phyloP scores from a whole-genome alignment of 1,140 invertebrate species.

The Orussus abietinus region DNA sequence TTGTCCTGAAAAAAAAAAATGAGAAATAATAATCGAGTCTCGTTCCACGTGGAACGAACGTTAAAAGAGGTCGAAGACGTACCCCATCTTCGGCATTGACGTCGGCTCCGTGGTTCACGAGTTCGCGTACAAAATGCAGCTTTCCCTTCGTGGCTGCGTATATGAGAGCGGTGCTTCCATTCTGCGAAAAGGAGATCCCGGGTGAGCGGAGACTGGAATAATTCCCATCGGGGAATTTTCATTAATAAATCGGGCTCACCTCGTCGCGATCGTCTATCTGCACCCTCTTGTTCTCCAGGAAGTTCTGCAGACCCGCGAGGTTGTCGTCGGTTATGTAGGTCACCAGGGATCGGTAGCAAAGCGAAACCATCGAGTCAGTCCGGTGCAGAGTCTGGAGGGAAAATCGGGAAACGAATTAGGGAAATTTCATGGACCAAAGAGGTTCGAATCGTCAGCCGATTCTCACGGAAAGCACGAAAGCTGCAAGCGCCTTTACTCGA shows the following conservation, averaged over 20 bases:
- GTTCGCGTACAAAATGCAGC: slow-evolving; percentile 73
- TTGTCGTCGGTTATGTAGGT: slow-evolving; percentile 79
- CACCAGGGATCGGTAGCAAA: slow-evolving; percentile 74
- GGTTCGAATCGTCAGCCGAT: not conserved
- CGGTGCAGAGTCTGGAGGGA: slow-evolving; percentile 57
- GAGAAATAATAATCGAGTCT: slow-evolving; percentile 5
- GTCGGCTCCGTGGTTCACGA: slow-evolving; percentile 83
- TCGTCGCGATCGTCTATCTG: slow-evolving; percentile 88
- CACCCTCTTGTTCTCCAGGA: slow-evolving; percentile 76
- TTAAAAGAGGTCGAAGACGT: slow-evolving; percentile 30
- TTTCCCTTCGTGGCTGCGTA: slow-evolving; percentile 79
- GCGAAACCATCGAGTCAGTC: slow-evolving; percentile 83
- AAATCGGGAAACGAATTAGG: slow-evolving; percentile 7
- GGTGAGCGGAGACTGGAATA: slow-evolving; percentile 3
- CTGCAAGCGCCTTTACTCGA: too few relatives aligned
- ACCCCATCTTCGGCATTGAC: slow-evolving; percentile 84
- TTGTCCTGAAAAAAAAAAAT: slow-evolving; percentile 63
- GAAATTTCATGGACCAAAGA: slow-evolving; percentile 12
- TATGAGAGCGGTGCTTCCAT: slow-evolving; percentile 89
- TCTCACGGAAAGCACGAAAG: slow-evolving; percentile 2
- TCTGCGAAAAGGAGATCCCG: slow-evolving; percentile 55
- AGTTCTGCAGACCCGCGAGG: slow-evolving; percentile 71
- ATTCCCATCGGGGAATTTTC: slow-evolving; percentile 6
- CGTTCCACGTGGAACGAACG: slow-evolving; percentile 5
- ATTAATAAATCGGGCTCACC: slow-evolving; percentile 55